Evolutionary conservation across 2,888 invertebrate species (phyloP), one percentile per base, ranked within the genome.

Genomic region (Callosobruchus maculatus): DNA sequence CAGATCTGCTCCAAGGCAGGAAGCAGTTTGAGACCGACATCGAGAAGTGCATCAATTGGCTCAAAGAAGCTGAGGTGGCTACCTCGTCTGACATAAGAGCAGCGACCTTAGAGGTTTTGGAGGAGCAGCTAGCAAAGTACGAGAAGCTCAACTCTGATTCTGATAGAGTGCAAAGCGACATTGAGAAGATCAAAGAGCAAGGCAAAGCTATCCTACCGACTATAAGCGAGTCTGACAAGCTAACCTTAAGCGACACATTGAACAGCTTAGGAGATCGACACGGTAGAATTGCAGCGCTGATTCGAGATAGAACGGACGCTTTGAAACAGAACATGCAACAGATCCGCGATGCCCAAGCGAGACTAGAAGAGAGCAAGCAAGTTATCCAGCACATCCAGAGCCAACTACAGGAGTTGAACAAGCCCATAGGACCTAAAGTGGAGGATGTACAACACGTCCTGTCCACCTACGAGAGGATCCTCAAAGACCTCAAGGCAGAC

Each of bases 401-500:
- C 74, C 94, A 96, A 84, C 86, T 97, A 20, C 93, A 95, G 78
- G 93, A 94, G 74, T 87, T 97, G 0, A 95, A 94, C 82, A 94
- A 93, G 85, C 97, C 97, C 0, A 92, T 97, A 67, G 97, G 97
- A 18, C 93, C 93, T 73, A 93, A 93, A 83, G 93, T 95, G 0
- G 95, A 97, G 83, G 97, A 97, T 85, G 97, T 97, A 0, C 94
- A 96, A 84, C 92, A 93, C n/a, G 90, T 96, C 79, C 89, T 95
- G 26, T 90, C 90, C 67, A 91, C 93, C 0, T 95, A 95, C 82
- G 95, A 95, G 87, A 90, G 91, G 79, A 93, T 96, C 71, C 87
- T 95, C 21, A 90, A 90, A 74, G 94, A 95, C 78, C 87, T 96
- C 0, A 95, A 94, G 85, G 91, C 91, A 72, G 94, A 94, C 84